A percentile compares a stretch with the other conserved stretches of the same genome.
Evolutionary conservation across 2,113 vertebrate genomes (phyloP).

Genomic region (Aegithalos caudatus): DNA sequence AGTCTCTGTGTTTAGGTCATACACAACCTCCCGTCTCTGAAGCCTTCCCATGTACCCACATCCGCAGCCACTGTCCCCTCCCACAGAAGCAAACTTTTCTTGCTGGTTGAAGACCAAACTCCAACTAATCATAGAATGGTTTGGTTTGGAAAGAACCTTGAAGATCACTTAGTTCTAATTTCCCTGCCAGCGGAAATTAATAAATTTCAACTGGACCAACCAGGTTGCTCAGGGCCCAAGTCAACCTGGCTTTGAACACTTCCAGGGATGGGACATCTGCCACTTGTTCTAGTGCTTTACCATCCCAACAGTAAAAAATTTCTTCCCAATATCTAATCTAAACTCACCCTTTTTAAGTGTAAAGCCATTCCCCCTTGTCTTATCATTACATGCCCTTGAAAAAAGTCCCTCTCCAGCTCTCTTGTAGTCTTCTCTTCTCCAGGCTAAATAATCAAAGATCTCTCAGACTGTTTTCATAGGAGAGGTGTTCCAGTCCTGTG

Average conservation of each 20-base stretch:
- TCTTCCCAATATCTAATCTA: neutral
- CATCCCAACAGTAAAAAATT: neutral
- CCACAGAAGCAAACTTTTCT: neutral
- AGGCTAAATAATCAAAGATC: neutral
- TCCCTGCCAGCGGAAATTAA: no score
- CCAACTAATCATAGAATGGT: neutral
- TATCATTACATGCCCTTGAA: neutral
- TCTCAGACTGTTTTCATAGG: neutral
- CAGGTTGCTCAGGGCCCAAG: neutral
- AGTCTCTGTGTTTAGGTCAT: neutral
- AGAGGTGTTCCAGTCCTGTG: neutral
- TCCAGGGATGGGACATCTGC: neutral
- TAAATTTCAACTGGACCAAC: no score
- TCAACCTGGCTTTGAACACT: neutral
- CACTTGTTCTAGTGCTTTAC: neutral
- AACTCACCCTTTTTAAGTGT: neutral
- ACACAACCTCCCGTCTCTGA: rapidly evolving
- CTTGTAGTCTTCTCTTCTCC: neutral
- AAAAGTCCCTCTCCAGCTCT: neutral
- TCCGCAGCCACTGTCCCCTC: rapidly evolving
- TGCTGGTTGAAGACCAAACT: neutral
- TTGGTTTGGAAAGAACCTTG: neutral
- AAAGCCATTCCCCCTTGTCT: neutral
- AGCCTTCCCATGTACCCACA: neutral
- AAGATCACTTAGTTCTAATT: neutral